Base-by-base conservation (phyloP, 2,888 invertebrate genomes). In the Heteromurus nitidus region DNA sequence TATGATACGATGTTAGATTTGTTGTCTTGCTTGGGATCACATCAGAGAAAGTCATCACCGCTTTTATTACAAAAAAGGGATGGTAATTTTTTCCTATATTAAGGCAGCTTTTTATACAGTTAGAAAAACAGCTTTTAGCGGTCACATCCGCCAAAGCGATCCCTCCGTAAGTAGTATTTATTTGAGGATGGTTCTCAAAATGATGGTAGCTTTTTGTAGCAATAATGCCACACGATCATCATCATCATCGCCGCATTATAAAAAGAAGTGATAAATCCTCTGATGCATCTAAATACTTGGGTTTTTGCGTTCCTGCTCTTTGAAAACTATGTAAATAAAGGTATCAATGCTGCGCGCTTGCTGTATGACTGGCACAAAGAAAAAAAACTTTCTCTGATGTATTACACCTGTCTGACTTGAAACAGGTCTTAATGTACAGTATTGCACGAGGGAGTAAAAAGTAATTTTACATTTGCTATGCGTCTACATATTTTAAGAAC, bases 311-410 rank as follows among this genome's bases (percentile, higher is more conserved):
- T n/a, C n/a, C n/a, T n/a, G n/a, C n/a, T n/a, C n/a, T n/a, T n/a
- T n/a, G n/a, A n/a, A n/a, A n/a, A n/a, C n/a, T n/a, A n/a, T n/a
- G n/a, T n/a, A n/a, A n/a, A n/a, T n/a, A n/a, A n/a, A n/a, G n/a
- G n/a, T n/a, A n/a, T 36, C 13, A 36, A 36, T 36, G 36, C 13
- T 36, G 13, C 5, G 36, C 13, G 36, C n/a, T 24, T 60, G 60
- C 22, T 26, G 22, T 24, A 58, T 13, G 28, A 16, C 24, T 28
- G 28, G 13, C 18, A 22, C 22, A 30, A 31, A 53, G 18, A 62
- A 62, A n/a, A 68, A 18, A 70, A 70, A 70, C 70, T 70, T 70
- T 70, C 70, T 58, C 70, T 70, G 70, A 42, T 69, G 69, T 55
- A 36, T 20, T 70, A 18, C 44, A 67, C 36, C 13, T 36, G 36